phyloP scores from a whole-genome alignment of 2,797 vertebrate genomes.

The Poeciliopsis infans region DNA sequence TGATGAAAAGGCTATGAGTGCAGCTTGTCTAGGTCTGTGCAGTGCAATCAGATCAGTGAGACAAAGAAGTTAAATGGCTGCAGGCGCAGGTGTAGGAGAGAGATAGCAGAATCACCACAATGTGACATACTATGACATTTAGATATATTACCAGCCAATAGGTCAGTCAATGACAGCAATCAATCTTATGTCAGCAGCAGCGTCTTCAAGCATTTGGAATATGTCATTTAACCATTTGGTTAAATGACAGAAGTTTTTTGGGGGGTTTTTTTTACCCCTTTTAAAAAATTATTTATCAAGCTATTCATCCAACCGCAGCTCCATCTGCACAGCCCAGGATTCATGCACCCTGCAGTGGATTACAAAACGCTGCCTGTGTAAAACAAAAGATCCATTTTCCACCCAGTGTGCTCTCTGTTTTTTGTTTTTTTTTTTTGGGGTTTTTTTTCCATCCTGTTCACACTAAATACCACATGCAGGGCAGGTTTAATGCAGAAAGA shows the following conservation, averaged over 20 bases:
- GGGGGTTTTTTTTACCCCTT: background rate
- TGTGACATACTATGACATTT: slow-evolving; percentile 22
- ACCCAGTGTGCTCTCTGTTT: slow-evolving; percentile 4
- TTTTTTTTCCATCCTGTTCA: background rate
- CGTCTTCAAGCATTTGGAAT: slow-evolving; percentile 3
- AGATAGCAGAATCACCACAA: slow-evolving; percentile 46
- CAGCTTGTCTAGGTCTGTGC: slow-evolving; percentile 41
- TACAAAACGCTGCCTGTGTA: slow-evolving; percentile 36
- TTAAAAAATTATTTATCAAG: slow-evolving; percentile 11
- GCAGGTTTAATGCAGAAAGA: slow-evolving; percentile 18
- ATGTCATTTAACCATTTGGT: background rate
- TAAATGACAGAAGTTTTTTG: slow-evolving; percentile 32
- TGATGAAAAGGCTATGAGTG: slow-evolving; percentile 17
- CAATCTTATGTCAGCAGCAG: slow-evolving; percentile 20
- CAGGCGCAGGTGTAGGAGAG: slow-evolving; percentile 51
- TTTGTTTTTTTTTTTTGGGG: slow-evolving; percentile 1
- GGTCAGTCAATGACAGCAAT: slow-evolving; percentile 22
- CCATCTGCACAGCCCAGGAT: slow-evolving; percentile 28
- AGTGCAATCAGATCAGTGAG: slow-evolving; percentile 43
- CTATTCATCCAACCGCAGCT: slow-evolving; percentile 12
- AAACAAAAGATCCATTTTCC: slow-evolving; percentile 44
- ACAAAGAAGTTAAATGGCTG: slow-evolving; percentile 54
- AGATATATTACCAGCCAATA: slow-evolving; percentile 9
- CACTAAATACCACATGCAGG: slow-evolving; percentile 2
- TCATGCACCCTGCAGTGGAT: slow-evolving; percentile 46